A percentile compares a stretch with the other conserved stretches of the same genome.
These are phyloP conservation scores for Drosophila sechellia DNA, from an alignment of 1,140 invertebrate species.

Conservation along the genomic window DNA sequence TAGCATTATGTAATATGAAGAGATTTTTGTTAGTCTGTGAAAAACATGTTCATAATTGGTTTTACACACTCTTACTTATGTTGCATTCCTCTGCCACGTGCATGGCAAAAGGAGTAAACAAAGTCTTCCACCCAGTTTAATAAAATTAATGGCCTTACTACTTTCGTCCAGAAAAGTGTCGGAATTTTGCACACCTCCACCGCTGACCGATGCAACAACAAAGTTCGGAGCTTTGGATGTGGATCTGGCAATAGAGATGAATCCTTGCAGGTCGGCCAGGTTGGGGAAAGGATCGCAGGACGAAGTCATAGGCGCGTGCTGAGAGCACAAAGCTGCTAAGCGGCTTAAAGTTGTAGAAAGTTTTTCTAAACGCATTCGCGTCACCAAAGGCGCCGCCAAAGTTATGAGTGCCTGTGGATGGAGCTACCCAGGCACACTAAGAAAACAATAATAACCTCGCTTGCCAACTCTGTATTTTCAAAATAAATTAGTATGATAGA, in stretches of 20 bases:
- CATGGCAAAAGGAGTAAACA: slow-evolving; percentile 23
- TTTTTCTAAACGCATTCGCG: slow-evolving; percentile 82
- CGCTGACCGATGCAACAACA: slow-evolving; percentile 23
- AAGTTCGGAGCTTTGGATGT: background rate
- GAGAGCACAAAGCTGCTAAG: slow-evolving; percentile 81
- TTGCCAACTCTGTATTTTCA: background rate
- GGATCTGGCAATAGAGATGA: background rate
- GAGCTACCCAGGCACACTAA: slow-evolving; percentile 10
- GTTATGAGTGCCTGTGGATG: slow-evolving; percentile 69
- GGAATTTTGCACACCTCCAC: slow-evolving; percentile 30
- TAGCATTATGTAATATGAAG: slow-evolving; percentile 6
- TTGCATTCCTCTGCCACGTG: slow-evolving; percentile 36
- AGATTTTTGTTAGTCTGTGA: slow-evolving; percentile 25
- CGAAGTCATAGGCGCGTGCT: slow-evolving; percentile 46
- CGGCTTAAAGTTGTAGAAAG: slow-evolving; percentile 83
- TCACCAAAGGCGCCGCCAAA: slow-evolving; percentile 78
- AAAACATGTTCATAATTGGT: slow-evolving; percentile 54
- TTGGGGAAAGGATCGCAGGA: background rate
- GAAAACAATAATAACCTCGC: background rate
- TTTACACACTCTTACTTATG: slow-evolving; percentile 50
- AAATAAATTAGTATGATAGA: background rate
- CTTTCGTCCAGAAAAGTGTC: slow-evolving; percentile 40
- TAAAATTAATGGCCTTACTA: slow-evolving; percentile 65
- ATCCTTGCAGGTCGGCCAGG: background rate
- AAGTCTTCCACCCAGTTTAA: slow-evolving; percentile 57